Evolutionary conservation across 2,113 vertebrate genomes (phyloP), one percentile per base, ranked within the genome.

Genomic region (Gorsachius goisagi): DNA sequence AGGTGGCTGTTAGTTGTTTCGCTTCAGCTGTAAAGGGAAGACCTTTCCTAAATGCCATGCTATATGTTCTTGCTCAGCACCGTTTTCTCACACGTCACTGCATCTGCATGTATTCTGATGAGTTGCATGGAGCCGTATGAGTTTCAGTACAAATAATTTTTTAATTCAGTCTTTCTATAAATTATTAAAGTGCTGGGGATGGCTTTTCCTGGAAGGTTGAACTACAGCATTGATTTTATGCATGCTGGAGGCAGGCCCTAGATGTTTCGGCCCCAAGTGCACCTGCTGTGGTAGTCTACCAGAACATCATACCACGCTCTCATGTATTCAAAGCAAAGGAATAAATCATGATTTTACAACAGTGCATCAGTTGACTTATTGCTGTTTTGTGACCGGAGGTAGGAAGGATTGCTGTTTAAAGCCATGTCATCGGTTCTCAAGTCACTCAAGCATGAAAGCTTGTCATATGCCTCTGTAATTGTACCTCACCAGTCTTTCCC

Each of bases 281-380:
- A 97, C 98, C 98, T 98, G 86, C 98, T 98, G 96, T 98, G 98
- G 98, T 98, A 98, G 98, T 98, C 98, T 98, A 98, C 97, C 97
- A 97, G 98, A 98, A 98, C 98, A 98, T 98, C 98, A 86, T 95
- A 85, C 97, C 96, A 80, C 94, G 91, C 97, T 98, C 95, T 97
- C 97, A 89, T 97, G 98, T 97, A 98, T 98, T 98, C 98, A 98
- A 98, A 99, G 98, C 98, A 98, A 98, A 99, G 98, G 98, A 99
- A 98, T 99, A 99, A 99, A 99, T 99, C 98, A 99, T 99, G 98
- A 98, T 98, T 97, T 98, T 99, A 99, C 99, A 99, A 98, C 98
- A 98, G 97, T 96, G 98, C 98, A 98, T 98, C 98, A 98, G 98
- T 98, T 99, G 98, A 99, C 99, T 99, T 99, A 98, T 98, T 98